Evolutionary conservation across 2,888 invertebrate species (phyloP).

Genomic region (Chrysolina americana): DNA sequence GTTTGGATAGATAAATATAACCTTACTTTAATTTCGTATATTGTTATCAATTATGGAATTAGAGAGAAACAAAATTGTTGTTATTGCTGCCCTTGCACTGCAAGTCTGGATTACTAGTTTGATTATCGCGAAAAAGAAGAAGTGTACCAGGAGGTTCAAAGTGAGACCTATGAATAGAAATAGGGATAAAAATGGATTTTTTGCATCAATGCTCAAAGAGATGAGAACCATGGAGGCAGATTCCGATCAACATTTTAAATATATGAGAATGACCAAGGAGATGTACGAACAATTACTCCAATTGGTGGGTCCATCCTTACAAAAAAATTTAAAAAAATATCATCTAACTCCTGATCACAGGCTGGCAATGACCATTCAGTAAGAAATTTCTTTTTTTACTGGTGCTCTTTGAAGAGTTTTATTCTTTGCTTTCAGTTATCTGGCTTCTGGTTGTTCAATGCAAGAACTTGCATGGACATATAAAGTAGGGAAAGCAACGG

Average conservation of each 20-base stretch:
- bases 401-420: not conserved
- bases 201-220: not conserved
- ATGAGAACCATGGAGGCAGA: not conserved
- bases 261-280: not conserved
- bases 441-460: slow-evolving; percentile 39
- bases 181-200: not conserved
- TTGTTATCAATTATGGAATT: not conserved
- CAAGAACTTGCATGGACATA: slow-evolving; percentile 38
- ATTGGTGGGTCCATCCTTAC: not conserved
- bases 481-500: slow-evolving; percentile 30
- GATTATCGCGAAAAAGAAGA: not conserved
- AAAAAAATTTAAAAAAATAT: not conserved
- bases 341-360: not conserved
- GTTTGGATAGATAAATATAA: not conserved
- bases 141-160: not conserved
- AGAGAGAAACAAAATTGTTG: not conserved
- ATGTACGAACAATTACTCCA: not conserved
- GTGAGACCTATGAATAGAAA: not conserved
- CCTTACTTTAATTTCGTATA: not conserved
- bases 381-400: not conserved
- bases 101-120: not conserved
- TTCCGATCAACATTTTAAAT: not conserved
- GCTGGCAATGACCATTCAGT: not conserved
- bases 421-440: slow-evolving; percentile 33
- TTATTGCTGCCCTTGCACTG: not conserved